A percentile compares a stretch with the other conserved stretches of the same genome.
Evolutionary conservation across 2,888 invertebrate genomes (phyloP).

Genomic region (Thysanoteuthis rhombus): DNA sequence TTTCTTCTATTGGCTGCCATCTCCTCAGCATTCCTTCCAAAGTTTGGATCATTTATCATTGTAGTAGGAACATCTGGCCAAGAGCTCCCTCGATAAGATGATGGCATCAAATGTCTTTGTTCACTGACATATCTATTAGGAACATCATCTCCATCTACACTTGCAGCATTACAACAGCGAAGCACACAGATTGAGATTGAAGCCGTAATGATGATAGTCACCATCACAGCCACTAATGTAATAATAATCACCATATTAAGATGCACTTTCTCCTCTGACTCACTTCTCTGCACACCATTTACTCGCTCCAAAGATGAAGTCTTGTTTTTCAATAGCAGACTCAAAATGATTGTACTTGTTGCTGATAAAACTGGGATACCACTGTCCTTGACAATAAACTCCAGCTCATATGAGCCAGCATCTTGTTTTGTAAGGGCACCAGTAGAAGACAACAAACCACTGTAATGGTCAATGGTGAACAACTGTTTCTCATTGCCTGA

Average conservation of each 20-base stretch:
- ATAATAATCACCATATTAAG: constrained; percentile 12
- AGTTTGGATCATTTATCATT: background rate
- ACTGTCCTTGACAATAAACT: background rate
- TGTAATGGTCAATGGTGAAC: background rate
- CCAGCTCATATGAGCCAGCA: background rate
- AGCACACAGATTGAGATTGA: background rate
- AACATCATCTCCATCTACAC: background rate
- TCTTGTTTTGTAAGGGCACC: constrained; percentile 1
- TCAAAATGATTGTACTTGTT: background rate
- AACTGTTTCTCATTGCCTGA: constrained; percentile 12
- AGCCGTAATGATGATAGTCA: background rate
- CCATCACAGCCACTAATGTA: background rate
- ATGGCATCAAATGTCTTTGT: background rate
- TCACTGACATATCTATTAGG: background rate
- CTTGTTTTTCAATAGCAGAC: background rate
- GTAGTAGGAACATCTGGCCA: background rate
- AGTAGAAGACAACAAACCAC: constrained; percentile 12
- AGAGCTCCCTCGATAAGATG: background rate
- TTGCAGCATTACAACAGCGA: background rate
- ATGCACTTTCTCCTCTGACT: background rate
- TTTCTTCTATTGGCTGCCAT: background rate
- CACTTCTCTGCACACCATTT: background rate
- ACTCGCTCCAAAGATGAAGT: background rate
- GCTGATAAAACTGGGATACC: background rate
- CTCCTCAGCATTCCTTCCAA: background rate